Conservation (phyloP, 30 jellyfish, hydroid and myxozoan genomes). For the Pelagia noctiluca region DNA sequence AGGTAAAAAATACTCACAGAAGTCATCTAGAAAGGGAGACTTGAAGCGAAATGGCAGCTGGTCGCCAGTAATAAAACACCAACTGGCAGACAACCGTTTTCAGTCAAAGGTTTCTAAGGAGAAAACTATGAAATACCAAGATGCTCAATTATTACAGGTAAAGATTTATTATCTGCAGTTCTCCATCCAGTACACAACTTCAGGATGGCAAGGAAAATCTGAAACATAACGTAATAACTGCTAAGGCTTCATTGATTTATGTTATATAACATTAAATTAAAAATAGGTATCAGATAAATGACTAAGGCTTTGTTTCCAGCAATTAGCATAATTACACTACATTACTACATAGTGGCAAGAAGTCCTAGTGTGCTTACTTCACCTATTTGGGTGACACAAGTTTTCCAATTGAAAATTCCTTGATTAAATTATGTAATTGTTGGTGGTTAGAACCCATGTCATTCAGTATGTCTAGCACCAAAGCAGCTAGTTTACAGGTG, state of each 20-base stretch:
- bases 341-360: background rate
- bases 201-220: background rate
- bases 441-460: background rate
- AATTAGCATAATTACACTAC: background rate
- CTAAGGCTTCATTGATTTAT: background rate
- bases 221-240: background rate
- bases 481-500: too few relatives aligned
- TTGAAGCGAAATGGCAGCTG: background rate
- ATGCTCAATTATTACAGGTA: background rate
- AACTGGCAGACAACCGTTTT: background rate
- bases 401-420: too few relatives aligned
- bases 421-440: background rate
- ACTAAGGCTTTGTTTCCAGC: background rate
- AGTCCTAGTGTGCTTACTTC: too few relatives aligned
- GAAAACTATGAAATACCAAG: background rate
- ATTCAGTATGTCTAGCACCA: background rate
- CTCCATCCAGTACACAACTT: too few relatives aligned
- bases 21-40: background rate
- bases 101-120: background rate
- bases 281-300: background rate
- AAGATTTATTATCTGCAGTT: background rate
- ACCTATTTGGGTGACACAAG: too few relatives aligned
- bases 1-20: slow-evolving; percentile 1
- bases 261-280: background rate
- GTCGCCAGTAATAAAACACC: slow-evolving; percentile 2